phyloP scores from a whole-genome alignment of 1,140 invertebrate genomes.

The Nephila pilipes region DNA sequence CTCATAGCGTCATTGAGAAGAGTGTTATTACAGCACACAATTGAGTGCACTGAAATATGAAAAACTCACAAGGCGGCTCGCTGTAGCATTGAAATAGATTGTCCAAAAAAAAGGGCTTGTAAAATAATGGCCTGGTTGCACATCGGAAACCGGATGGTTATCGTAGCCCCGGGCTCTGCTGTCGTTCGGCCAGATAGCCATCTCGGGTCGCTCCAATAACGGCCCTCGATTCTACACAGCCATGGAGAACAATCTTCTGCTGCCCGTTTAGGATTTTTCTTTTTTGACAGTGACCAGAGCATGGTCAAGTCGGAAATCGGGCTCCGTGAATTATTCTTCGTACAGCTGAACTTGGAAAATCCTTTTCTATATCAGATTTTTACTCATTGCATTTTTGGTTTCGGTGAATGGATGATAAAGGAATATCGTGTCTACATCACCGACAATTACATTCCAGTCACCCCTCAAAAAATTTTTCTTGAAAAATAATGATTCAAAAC shows the following conservation, averaged over 20 bases:
- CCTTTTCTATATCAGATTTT: too few relatives aligned
- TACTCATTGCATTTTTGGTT: too few relatives aligned
- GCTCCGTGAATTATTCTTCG: too few relatives aligned
- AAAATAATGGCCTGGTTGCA: neutral
- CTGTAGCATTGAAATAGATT: neutral
- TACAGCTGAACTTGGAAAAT: too few relatives aligned
- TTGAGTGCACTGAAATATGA: neutral
- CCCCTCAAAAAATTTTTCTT: too few relatives aligned
- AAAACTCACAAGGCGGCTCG: neutral
- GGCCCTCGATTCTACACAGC: neutral
- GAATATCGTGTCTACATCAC: too few relatives aligned
- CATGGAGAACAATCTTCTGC: neutral
- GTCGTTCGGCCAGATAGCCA: neutral
- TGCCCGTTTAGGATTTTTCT: neutral
- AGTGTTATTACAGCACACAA: neutral
- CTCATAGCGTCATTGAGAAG: neutral
- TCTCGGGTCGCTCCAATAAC: conserved; percentile 41
- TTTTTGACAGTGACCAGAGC: neutral
- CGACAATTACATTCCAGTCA: too few relatives aligned
- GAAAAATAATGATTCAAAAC: too few relatives aligned
- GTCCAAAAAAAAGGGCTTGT: too few relatives aligned
- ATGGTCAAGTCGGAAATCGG: neutral
- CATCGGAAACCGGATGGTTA: conserved; percentile 4
- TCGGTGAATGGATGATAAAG: too few relatives aligned
- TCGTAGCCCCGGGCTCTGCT: neutral